Evolutionary conservation across 2,888 invertebrate genomes (phyloP), one percentile per base, ranked within the genome.

Genomic region (Subacronicta megacephala): DNA sequence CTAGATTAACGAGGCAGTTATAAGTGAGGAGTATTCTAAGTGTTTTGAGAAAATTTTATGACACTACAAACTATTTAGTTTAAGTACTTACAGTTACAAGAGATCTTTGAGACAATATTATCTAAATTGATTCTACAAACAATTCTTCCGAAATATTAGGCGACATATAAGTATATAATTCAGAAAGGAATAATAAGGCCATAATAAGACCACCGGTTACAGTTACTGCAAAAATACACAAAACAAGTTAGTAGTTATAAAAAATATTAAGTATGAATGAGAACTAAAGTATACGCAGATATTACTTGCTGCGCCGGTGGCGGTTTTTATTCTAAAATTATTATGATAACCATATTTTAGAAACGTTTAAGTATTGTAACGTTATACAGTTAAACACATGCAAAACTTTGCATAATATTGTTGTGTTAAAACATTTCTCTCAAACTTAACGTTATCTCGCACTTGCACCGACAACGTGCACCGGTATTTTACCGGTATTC

Each of bases 111-210:
- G 73, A 99, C 95, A 54, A 97, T 95, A 65, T 99, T 95, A 94
- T 99, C 99, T 82, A 99, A 93, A 94, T 99, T 99, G 58, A 99
- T 99, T 85, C 99, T 16, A 99, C 99, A 95, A 99, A 99, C 55
- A 99, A 94, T 90, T 99, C 99, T 90, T 99, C 99, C 4, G 97
- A 96, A 54, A 99, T 94, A 82, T 97, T 97, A 13, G 98, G 97
- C 7, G 97, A 96, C 83, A 99, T 92, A 87, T 97, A 99, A 75
- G 97, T 97, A 68, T 96, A 95, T 41, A 98, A 94, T 93, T 99
- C 99, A 5, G 97, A 96, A 68, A 98, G 88, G 84, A 99, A 97
- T 54, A 99, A 94, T 62, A 97, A 87, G 33, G 95, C 84, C 95
- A 99, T 99, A 47, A 98, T 95, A 53, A 97, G 89, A 36, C 96